These are phyloP conservation scores for Slavum lentiscoides DNA, from an alignment of 2,888 invertebrate species.

Conservation along the genomic window DNA sequence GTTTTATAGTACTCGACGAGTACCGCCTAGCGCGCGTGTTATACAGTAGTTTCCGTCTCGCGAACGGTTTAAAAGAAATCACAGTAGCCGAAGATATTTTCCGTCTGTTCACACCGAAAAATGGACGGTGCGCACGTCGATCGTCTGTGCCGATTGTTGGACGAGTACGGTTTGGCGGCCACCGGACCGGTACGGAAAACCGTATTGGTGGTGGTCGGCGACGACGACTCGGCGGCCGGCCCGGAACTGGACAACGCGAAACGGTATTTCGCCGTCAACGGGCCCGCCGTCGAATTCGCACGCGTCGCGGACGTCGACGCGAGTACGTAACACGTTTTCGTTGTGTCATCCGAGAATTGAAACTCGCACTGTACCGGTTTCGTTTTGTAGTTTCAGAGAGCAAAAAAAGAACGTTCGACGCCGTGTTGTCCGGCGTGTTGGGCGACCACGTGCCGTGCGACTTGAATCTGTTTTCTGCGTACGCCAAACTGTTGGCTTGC, in stretches of 20 bases:
- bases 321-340: neutral
- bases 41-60: too few species aligned
- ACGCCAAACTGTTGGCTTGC: neutral
- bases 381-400: neutral
- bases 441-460: neutral
- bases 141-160: neutral
- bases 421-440: neutral
- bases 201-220: neutral
- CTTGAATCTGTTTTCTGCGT: neutral
- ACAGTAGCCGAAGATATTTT: too few species aligned
- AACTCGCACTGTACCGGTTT: neutral
- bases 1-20: too few species aligned
- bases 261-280: neutral
- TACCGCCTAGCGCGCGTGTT: too few species aligned
- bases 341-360: neutral
- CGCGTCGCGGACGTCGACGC: neutral
- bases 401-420: neutral
- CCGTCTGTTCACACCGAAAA: too few species aligned
- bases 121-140: conserved; percentile 3
- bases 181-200: neutral
- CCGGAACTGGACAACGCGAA: neutral
- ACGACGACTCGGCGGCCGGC: neutral
- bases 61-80: too few species aligned
- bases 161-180: neutral
- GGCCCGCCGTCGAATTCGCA: neutral